Evolutionary conservation across 35 echinoderm and acorn worm genomes (phyloP), one percentile per base, ranked within the genome.

Genomic region (Ophiothrix spiculata): DNA sequence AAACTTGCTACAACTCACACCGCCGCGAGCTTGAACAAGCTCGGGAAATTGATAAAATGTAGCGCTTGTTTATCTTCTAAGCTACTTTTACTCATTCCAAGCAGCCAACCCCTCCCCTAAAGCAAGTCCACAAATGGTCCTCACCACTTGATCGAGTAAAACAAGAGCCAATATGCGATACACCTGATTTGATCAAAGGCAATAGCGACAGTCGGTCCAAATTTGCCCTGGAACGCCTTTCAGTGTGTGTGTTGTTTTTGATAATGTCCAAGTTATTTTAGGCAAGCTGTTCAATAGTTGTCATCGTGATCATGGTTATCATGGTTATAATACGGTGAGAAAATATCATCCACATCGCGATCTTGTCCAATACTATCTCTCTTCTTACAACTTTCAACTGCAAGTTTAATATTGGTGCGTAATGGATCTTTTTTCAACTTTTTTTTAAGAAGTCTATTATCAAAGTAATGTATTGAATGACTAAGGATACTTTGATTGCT

Each of bases 261-360:
- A n/a, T 69, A 69, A 69, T 69, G 60, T 69, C 60, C 60, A n/a
- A 69, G 60, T 69, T 69, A 28, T 69, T 69, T 69, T 69, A 69
- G 29, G 60, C 60, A 69, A 69, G 29, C 16, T 25, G 60, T 69
- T 6, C 1, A 69, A 6, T 6, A 2, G 10, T 69, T 69, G 29
- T 10, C 29, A 69, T 69, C 4, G 4, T 69, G 29, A 69, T 69
- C 60, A 28, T 69, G 6, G 60, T 15, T 25, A 69, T 69, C 17
- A n/a, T 69, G 6, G n/a, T n/a, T n/a, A n/a, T n/a, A n/a, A n/a
- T 49, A 49, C 42, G 42, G 60, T 69, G 60, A n/a, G n/a, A n/a
- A n/a, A n/a, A n/a, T n/a, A n/a, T n/a, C n/a, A n/a, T n/a, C n/a
- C n/a, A n/a, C n/a, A n/a, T n/a, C n/a, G n/a, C n/a, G n/a, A n/a